These are phyloP conservation scores for Neolamprologus tretocephalus DNA, from an alignment of 2,113 vertebrate species.

Conservation along the genomic window DNA sequence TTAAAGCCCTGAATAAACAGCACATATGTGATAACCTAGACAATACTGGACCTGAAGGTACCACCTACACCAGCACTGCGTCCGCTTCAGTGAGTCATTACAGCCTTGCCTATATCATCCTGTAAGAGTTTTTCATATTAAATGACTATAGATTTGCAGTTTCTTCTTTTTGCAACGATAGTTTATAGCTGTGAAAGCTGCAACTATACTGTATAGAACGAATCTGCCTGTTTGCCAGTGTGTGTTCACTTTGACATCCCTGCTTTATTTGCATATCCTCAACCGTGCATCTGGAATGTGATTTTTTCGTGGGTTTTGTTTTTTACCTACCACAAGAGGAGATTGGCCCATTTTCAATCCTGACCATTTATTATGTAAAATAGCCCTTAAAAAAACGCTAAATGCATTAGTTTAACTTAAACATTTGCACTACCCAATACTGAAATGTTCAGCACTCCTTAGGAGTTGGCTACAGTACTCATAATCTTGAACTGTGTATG, in stretches of 20 bases:
- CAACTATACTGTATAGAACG: not conserved
- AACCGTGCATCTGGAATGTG: not conserved
- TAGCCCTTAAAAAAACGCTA: not conserved
- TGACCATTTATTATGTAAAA: not conserved
- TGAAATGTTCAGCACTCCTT: not conserved
- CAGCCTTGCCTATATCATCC: not conserved
- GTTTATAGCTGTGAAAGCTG: not conserved
- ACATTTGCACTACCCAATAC: not conserved
- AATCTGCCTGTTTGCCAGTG: not conserved
- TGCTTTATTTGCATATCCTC: not conserved
- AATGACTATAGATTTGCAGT: not conserved
- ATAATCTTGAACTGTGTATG: not conserved
- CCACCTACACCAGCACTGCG: not conserved
- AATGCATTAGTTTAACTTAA: not conserved
- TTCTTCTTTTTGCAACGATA: not conserved
- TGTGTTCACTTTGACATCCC: not conserved
- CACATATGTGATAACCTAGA: not conserved
- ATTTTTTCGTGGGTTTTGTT: not conserved
- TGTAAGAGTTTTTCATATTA: not conserved
- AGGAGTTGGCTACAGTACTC: not conserved
- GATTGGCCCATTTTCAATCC: not conserved
- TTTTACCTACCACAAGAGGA: not conserved
- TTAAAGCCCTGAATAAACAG: not conserved
- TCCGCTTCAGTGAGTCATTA: not conserved
- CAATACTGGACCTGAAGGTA: not conserved